Conservation (phyloP, 2,888 invertebrate genomes). For the Lordiphosa andalusiaca region DNA sequence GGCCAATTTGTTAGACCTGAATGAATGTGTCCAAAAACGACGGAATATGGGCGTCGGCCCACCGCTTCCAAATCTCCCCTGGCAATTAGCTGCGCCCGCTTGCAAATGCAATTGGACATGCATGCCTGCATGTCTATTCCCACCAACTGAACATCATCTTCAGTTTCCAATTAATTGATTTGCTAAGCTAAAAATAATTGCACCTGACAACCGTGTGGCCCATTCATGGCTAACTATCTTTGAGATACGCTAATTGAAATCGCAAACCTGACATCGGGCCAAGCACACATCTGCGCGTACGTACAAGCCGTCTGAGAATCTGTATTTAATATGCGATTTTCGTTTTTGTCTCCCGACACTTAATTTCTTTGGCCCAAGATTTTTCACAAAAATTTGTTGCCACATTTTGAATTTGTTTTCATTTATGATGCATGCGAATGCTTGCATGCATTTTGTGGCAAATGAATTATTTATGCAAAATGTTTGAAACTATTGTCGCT, state of each 20-base stretch:
- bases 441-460: conserved; percentile 61
- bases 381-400: conserved; percentile 19
- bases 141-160: conserved; percentile 29
- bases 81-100: conserved; percentile 41
- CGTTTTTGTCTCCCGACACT: conserved; percentile 40
- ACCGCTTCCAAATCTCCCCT: conserved; percentile 1
- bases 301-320: neutral
- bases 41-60: conserved; percentile 50
- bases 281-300: neutral
- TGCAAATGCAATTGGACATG: conserved; percentile 56
- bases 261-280: conserved; percentile 27
- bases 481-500: conserved; percentile 55
- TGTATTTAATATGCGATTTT: conserved; percentile 51
- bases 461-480: conserved; percentile 54
- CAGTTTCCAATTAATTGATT: conserved; percentile 49
- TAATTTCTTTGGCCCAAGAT: conserved; percentile 43
- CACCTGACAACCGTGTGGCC: conserved; percentile 25
- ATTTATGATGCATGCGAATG: conserved; percentile 32
- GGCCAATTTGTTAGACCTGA: conserved; percentile 59
- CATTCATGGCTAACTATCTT: conserved; percentile 50
- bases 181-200: conserved; percentile 53
- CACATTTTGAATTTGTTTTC: conserved; percentile 38
- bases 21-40: conserved; percentile 29
- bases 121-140: conserved; percentile 29
- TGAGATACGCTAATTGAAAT: conserved; percentile 60